A percentile compares a stretch with the other conserved stretches of the same genome.
These are phyloP conservation scores for Drosophila anomelani DNA, from an alignment of 2,888 invertebrate species.

Conservation along the genomic window DNA sequence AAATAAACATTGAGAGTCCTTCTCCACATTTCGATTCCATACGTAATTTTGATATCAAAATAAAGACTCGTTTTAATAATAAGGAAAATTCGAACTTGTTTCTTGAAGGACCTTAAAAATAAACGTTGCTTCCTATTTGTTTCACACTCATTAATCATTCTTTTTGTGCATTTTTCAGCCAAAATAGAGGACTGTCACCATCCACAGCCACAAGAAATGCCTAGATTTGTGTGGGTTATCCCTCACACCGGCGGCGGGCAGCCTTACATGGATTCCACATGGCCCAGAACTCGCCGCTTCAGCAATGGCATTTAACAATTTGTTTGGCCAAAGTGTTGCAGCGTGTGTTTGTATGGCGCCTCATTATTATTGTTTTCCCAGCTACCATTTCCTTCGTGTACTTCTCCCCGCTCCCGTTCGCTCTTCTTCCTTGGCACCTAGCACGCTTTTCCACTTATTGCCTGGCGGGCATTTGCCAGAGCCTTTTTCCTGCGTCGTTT, in stretches of 20 bases:
- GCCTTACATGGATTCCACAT: conserved; percentile 26
- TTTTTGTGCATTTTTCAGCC: not conserved
- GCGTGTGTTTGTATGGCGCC: conserved; percentile 64
- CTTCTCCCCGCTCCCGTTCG: conserved; percentile 11
- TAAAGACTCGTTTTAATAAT: not conserved
- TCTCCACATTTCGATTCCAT: too few relatives aligned
- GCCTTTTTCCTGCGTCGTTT: conserved; percentile 56
- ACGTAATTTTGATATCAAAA: not conserved
- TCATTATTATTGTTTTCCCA: conserved; percentile 62
- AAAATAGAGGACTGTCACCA: conserved; percentile 9
- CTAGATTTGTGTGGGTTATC: conserved; percentile 24
- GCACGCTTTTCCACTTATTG: conserved; percentile 49
- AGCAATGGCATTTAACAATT: conserved; percentile 50
- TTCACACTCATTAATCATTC: conserved; percentile 13
- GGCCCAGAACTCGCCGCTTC: conserved; percentile 18
- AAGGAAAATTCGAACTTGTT: too few relatives aligned
- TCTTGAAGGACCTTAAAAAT: not conserved
- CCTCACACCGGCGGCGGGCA: not conserved
- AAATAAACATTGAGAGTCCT: too few relatives aligned
- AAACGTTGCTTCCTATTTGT: not conserved
- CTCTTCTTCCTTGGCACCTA: conserved; percentile 34
- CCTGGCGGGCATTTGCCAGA: conserved; percentile 50
- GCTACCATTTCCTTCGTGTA: conserved; percentile 46
- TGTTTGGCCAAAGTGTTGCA: conserved; percentile 62
- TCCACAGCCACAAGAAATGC: conserved; percentile 31